Percentiles rank a stretch among this genome's conserved stretches.
These are phyloP conservation scores for Motacilla tschutschensis DNA, from an alignment of 2,113 vertebrate genomes.

Conservation along the genomic window DNA sequence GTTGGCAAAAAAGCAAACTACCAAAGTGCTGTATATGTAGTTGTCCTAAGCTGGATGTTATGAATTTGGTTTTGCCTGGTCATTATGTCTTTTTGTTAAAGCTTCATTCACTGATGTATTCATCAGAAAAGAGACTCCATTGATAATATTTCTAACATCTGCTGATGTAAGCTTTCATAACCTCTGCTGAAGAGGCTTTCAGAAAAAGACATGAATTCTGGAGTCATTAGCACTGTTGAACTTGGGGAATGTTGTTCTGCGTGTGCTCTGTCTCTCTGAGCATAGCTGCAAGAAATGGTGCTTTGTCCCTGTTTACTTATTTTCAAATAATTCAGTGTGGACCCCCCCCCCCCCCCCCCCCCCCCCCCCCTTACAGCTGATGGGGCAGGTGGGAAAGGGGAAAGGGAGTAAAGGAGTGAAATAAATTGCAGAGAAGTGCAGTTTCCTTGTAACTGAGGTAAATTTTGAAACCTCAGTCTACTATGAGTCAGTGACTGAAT, in stretches of 20 bases:
- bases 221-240: neutral
- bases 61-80: neutral
- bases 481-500: neutral
- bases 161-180: neutral
- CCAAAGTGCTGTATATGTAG: neutral
- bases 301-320: neutral
- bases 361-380: neutral
- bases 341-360: neutral
- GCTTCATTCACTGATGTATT: neutral
- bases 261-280: neutral
- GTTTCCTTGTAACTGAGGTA: neutral
- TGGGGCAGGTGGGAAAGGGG: neutral
- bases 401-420: neutral
- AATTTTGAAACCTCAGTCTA: neutral
- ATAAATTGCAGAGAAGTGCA: neutral
- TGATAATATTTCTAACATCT: neutral
- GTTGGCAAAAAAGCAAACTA: neutral
- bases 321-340: neutral
- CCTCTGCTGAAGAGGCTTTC: neutral
- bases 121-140: neutral
- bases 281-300: neutral
- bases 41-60: neutral
- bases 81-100: neutral
- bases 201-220: neutral
- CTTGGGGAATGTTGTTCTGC: neutral